phyloP scores from a whole-genome alignment of 2,888 invertebrate species.

The Dynastes maya region DNA sequence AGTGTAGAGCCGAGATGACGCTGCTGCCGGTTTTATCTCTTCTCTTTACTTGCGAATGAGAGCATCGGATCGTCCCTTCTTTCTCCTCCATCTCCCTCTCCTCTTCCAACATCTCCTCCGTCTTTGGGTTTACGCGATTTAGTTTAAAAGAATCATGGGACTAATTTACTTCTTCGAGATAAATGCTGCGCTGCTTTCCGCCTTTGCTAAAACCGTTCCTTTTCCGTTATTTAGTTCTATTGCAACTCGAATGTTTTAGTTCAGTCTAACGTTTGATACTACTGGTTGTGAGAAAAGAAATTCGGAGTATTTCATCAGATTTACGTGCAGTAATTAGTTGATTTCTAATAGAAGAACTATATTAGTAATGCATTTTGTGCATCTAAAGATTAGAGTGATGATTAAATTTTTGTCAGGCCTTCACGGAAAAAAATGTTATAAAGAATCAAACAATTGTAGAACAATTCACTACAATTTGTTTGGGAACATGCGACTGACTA shows the following conservation, averaged over 20 bases:
- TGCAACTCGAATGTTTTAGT: background rate
- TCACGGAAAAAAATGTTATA: too few relatives aligned
- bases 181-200: slow-evolving; percentile 21
- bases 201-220: background rate
- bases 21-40: slow-evolving; percentile 51
- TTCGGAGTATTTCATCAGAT: too few relatives aligned
- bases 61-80: background rate
- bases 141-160: slow-evolving; percentile 55
- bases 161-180: slow-evolving; percentile 50
- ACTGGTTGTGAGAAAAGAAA: too few relatives aligned
- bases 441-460: too few relatives aligned
- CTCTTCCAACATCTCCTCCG: slow-evolving; percentile 35
- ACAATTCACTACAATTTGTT: too few relatives aligned
- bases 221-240: slow-evolving; percentile 2
- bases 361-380: too few relatives aligned
- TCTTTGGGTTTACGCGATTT: slow-evolving; percentile 47
- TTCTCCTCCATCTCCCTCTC: slow-evolving; percentile 35
- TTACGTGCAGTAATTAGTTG: too few relatives aligned
- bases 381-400: too few relatives aligned
- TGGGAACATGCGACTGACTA: too few relatives aligned
- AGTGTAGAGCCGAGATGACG: background rate
- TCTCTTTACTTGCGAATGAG: slow-evolving; percentile 33
- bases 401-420: too few relatives aligned
- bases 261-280: too few relatives aligned
- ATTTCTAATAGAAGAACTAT: too few relatives aligned